Percentiles rank a stretch among this genome's conserved stretches.
phyloP scores from a whole-genome alignment of 2,888 invertebrate genomes.

The Anthophora plumipes region DNA sequence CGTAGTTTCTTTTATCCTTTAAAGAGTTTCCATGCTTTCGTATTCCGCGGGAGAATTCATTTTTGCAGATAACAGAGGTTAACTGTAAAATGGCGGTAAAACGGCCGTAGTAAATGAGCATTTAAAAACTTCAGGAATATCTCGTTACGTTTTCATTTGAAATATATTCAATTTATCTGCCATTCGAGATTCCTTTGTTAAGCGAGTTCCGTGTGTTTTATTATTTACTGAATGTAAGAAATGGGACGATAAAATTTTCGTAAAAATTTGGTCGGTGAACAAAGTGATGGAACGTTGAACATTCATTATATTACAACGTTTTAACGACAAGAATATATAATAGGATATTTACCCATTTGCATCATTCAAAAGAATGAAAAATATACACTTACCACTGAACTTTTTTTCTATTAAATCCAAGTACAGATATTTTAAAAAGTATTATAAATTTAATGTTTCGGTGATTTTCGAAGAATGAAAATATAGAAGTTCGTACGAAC shows the following conservation, averaged over 20 bases:
- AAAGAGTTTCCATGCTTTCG: slow-evolving; percentile 1
- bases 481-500: too few species aligned
- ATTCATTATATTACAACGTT: neutral
- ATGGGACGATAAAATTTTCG: neutral
- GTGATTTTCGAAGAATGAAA: too few species aligned
- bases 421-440: too few species aligned
- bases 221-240: neutral
- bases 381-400: too few species aligned
- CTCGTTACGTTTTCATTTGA: neutral
- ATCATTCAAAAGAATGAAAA: too few species aligned
- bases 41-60: neutral
- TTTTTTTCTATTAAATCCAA: too few species aligned
- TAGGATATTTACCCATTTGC: too few species aligned
- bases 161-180: neutral
- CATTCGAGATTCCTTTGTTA: neutral
- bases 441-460: too few species aligned
- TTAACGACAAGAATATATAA: neutral
- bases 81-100: neutral
- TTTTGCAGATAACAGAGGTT: neutral
- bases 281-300: neutral
- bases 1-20: slow-evolving; percentile 4
- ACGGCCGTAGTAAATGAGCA: neutral
- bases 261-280: neutral
- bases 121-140: neutral
- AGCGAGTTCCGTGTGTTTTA: neutral